Base-by-base conservation (phyloP, 2,888 invertebrate species). In the Drosophila nr. perissopoda region DNA sequence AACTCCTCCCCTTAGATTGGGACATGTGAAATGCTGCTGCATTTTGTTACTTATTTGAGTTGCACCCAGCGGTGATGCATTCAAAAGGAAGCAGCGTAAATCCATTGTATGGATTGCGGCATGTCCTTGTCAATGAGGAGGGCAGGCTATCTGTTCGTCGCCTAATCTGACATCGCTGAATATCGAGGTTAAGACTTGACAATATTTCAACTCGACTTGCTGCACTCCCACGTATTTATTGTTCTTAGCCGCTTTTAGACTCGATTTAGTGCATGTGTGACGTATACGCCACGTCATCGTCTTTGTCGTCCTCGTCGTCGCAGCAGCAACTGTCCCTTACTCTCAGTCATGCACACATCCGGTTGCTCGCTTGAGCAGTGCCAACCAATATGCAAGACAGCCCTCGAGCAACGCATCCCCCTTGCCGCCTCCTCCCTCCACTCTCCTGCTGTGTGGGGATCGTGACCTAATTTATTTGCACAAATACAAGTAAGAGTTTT, bases 101-200 rank as follows among this genome's bases (percentile, higher is more conserved):
- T 59, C 36, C 49, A 40, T 18, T n/a, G 40, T n/a, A 33, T 27
- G 60, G 45, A 61, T 25, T 45, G 45, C 7, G 45, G 27, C 16
- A 45, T 1, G 21, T 4, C 45, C 25, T 45, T 25, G 45, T 16
- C 13, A 38, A 18, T 18, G 27, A 38, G 56, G 13, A n/a, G 4
- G 1, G 10, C 25, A 27, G 8, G 6, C 29, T 56, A 69, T 51
- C 70, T 63, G 73, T 65, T 66, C 61, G 69, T 63, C 66, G 77
- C 67, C 73, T 88, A 83, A 90, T 88, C 91, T 78, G 87, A 91
- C 83, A 83, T 78, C 76, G 84, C 69, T 91, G 89, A 84, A 81
- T 91, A 91, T 91, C 83, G 91, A 83, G 91, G 91, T 79, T 89
- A 89, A 74, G 69, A 87, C 89, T 89, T 87, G 86, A 89, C 87